Evolutionary conservation across 2,888 invertebrate genomes (phyloP).

Genomic region (Drosophila histrio): DNA sequence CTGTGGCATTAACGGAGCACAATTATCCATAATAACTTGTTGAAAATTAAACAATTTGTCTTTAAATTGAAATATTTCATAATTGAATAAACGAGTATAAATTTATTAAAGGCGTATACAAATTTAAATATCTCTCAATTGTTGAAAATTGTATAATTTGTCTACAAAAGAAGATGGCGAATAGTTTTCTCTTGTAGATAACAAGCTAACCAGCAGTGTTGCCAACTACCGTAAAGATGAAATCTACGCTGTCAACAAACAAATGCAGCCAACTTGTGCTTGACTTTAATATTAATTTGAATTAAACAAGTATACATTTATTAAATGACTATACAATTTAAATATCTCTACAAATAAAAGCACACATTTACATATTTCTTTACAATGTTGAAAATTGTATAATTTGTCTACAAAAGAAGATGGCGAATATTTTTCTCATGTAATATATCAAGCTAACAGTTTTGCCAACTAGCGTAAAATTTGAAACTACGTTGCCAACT

Average conservation of each 20-base stretch:
- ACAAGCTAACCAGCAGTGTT: neutral
- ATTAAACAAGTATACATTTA: neutral
- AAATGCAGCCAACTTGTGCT: neutral
- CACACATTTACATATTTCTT: no score
- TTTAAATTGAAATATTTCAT: neutral
- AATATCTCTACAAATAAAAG: no score
- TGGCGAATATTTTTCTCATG: neutral
- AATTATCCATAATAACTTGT: neutral
- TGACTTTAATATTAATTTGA: neutral
- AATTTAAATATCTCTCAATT: no score
- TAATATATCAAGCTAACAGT: neutral
- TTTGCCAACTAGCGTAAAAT: neutral
- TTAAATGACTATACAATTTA: neutral
- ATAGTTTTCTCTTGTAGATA: neutral
- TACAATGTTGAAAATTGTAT: no score
- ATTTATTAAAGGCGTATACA: no score
- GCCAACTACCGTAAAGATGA: neutral
- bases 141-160: neutral
- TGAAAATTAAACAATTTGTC: neutral
- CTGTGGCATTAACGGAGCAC: neutral
- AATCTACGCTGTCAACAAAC: neutral
- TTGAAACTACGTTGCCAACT: neutral
- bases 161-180: neutral
- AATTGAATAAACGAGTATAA: no score
- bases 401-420: no score